Evolutionary conservation across 2,888 invertebrate species (phyloP), one percentile per base, ranked within the genome.

Genomic region (Sphaerophoria taeniata): DNA sequence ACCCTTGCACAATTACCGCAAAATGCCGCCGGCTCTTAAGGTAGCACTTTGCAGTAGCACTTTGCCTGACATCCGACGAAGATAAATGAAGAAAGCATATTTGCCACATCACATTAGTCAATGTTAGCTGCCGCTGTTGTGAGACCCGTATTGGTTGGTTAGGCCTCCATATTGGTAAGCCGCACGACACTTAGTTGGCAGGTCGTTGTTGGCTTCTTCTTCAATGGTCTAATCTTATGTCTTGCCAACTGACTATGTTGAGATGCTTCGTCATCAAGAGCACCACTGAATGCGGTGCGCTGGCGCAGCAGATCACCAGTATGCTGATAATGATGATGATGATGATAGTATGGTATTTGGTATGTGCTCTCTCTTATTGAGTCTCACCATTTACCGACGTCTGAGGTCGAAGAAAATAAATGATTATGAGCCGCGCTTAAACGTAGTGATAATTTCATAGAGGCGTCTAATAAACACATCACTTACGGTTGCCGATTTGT

Each of bases 61-160:
- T 81, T 86, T 86, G 53, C 73, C 77, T 86, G 85, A 81, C 85
- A 86, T 77, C 73, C 85, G 74, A 80, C 80, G 73, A 86, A 86
- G 85, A 86, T 86, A 74, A 86, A 86, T 86, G 85, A 81, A 86
- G 85, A 86, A 86, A 81, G 85, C 85, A 86, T 86, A 86, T 81
- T 86, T 81, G 85, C 85, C 81, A 81, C 81, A 81, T 86, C 85
- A 56, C 85, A 86, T 86, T 80, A 86, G 85, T 86, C 77, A 81
- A 76, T 76, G 85, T 63, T 85, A 80, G 34, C 55, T 47, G 77
- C 34, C 43, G 43, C n/a, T n/a, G n/a, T n/a, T 45, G 55, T 12
- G 69, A 55, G 55, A 67, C 72, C 67, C 31, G 47, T 67, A 72
- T 81, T 67, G 70, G 58, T 81, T 60, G 65, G n/a, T n/a, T n/a